phyloP scores from a whole-genome alignment of 2,797 vertebrate genomes.

The Phrynocephalus vlangalii region DNA sequence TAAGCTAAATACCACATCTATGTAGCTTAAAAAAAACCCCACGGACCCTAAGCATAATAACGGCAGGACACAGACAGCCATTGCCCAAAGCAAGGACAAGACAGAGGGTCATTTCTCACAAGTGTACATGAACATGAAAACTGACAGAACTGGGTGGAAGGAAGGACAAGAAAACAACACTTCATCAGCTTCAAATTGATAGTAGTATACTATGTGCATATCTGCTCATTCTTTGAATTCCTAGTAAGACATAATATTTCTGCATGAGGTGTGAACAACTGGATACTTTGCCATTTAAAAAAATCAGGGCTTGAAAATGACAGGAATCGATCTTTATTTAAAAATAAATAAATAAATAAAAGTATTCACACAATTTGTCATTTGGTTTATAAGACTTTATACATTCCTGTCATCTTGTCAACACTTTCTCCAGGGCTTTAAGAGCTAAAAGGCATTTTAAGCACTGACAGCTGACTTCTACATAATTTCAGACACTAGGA shows the following conservation, averaged over 20 bases:
- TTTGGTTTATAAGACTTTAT: background rate
- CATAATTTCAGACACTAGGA: background rate
- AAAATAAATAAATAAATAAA: background rate
- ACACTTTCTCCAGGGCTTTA: background rate
- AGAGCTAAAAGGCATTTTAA: constrained; percentile 3
- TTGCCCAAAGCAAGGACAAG: background rate
- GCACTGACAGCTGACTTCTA: background rate
- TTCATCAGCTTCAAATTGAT: background rate
- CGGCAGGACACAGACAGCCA: background rate
- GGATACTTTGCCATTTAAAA: background rate
- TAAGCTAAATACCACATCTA: background rate
- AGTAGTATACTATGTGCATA: background rate
- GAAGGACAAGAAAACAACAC: background rate
- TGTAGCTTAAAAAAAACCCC: background rate
- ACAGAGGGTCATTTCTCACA: background rate
- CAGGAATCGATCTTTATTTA: too few species aligned
- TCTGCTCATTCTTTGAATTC: background rate
- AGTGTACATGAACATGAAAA: background rate
- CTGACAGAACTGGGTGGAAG: background rate
- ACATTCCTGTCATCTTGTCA: constrained; percentile 17
- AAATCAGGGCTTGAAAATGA: background rate
- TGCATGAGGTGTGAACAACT: background rate
- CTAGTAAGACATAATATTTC: background rate
- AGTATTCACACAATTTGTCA: background rate
- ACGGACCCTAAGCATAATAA: background rate